Evolutionary conservation across 2,113 vertebrate species (phyloP).

Genomic region (Prionailurus bengalensis): DNA sequence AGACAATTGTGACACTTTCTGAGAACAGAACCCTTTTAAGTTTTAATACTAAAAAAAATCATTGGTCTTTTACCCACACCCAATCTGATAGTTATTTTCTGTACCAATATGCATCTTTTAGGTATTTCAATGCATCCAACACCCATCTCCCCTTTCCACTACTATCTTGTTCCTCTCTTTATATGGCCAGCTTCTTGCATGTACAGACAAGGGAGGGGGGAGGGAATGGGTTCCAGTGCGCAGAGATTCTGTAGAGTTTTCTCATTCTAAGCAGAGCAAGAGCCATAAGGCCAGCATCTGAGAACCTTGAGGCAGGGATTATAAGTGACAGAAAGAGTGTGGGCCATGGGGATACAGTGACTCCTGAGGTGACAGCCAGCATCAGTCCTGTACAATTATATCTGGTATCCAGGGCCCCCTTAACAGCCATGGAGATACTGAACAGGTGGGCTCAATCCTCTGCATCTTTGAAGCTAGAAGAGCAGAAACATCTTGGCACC

Average conservation of each 20-base stretch:
- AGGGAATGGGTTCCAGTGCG: neutral
- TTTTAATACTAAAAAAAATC: neutral
- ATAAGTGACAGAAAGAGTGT: neutral
- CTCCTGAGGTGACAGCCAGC: neutral
- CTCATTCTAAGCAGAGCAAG: neutral
- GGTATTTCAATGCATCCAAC: neutral
- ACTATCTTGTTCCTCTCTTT: neutral
- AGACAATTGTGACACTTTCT: neutral
- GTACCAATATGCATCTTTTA: neutral
- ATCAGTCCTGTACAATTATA: neutral
- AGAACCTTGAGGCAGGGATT: neutral
- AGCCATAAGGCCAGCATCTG: neutral
- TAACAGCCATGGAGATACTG: neutral
- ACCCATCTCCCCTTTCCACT: neutral
- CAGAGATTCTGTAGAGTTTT: neutral
- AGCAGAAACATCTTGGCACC: neutral
- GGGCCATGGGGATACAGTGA: neutral
- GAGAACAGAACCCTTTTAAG: neutral
- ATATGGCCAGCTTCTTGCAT: neutral
- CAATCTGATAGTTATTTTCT: neutral
- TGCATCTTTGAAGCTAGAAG: neutral
- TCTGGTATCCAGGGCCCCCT: neutral
- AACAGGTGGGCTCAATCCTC: neutral
- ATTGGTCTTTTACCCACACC: neutral
- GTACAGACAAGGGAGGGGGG: neutral